A percentile compares a stretch with the other conserved stretches of the same genome.
phyloP scores from a whole-genome alignment of 64 coral and sea anemone genomes.

The Cladopsammia gracilis region DNA sequence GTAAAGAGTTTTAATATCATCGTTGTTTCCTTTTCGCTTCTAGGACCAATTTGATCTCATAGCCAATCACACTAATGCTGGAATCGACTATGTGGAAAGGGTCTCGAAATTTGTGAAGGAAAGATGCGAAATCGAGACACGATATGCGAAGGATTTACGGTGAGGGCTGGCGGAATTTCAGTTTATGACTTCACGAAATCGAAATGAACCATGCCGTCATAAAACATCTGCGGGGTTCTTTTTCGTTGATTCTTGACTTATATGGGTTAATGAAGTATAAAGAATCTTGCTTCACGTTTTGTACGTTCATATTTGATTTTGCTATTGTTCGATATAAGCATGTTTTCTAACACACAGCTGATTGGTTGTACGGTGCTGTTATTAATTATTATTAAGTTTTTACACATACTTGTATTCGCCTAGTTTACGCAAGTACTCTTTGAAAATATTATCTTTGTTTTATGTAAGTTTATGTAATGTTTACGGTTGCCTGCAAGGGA shows the following conservation, averaged over 20 bases:
- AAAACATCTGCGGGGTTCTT: not conserved
- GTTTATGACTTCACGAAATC: not conserved
- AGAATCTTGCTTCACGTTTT: not conserved
- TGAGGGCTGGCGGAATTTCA: conserved; percentile 48
- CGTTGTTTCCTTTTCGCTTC: conserved; percentile 21
- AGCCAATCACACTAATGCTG: conserved; percentile 75
- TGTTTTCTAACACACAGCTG: conserved; percentile 28
- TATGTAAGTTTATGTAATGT: not conserved
- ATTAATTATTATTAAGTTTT: not conserved
- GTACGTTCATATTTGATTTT: not conserved
- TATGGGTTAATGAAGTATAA: not conserved
- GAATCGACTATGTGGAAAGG: conserved; percentile 95
- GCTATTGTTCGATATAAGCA: not conserved
- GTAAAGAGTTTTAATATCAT: not conserved
- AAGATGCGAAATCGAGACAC: conserved; percentile 90
- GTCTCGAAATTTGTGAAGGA: conserved; percentile 98
- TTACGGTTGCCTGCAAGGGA: not conserved
- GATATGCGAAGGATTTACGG: conserved; percentile 96
- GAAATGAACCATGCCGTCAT: conserved; percentile 4
- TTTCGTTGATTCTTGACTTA: not conserved
- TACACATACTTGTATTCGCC: not conserved
- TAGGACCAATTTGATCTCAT: conserved; percentile 98
- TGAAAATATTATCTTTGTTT: conserved; percentile 17
- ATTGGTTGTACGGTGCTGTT: not conserved
- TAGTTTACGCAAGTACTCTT: not conserved